Conservation (phyloP, 2,888 invertebrate species). For the Eupithecia vulgata region DNA sequence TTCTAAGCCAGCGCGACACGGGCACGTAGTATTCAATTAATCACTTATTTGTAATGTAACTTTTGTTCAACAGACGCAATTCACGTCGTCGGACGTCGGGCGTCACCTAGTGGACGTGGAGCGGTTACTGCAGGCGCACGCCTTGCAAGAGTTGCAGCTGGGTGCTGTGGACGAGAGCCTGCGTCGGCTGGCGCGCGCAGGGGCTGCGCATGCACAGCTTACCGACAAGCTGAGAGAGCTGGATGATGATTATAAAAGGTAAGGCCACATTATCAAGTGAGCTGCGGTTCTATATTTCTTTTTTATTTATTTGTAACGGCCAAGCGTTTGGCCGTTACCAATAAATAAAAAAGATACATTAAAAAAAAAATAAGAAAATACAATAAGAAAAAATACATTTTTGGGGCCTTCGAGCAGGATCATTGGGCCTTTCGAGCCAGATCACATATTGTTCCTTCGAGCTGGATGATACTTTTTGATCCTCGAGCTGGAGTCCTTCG, state of each 20-base stretch:
- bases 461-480: conserved; percentile 88
- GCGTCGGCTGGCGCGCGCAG: conserved; percentile 87
- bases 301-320: no score
- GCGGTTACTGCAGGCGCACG: conserved; percentile 96
- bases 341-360: no score
- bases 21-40: no score
- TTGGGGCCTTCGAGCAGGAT: no score
- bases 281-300: no score
- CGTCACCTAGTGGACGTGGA: conserved; percentile 97
- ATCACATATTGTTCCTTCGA: conserved; percentile 58
- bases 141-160: conserved; percentile 95
- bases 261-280: not conserved
- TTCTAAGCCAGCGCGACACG: no score
- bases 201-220: conserved; percentile 85
- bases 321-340: no score
- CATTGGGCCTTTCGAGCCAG: not conserved
- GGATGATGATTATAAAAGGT: conserved; percentile 90
- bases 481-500: not conserved
- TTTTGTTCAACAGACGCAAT: conserved; percentile 72
- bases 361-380: no score
- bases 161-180: conserved; percentile 94
- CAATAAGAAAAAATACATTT: no score
- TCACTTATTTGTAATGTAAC: no score
- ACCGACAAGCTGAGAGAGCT: conserved; percentile 90
- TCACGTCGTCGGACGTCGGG: conserved; percentile 94